Evolutionary conservation across 2,888 invertebrate species (phyloP).

Genomic region (Chelonus formosanus): DNA sequence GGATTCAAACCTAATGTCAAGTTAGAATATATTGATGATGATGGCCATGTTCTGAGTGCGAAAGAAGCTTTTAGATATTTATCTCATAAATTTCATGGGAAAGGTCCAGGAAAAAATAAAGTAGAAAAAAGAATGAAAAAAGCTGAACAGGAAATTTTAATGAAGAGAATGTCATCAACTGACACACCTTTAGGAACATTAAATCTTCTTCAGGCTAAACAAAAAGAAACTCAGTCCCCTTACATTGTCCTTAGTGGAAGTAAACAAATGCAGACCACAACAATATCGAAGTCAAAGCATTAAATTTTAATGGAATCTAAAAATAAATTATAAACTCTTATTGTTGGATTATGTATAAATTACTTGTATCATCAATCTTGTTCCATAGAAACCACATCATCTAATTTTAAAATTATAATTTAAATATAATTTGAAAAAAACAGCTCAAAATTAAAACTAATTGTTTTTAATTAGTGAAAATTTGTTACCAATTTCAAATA

Average conservation of each 20-base stretch:
- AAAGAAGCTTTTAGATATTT: constrained; percentile 98
- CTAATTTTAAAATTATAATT: too few species aligned
- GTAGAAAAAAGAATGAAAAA: constrained; percentile 96
- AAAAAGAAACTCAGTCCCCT: constrained; percentile 91
- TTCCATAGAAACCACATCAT: too few species aligned
- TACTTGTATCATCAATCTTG: too few species aligned
- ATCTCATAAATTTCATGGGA: constrained; percentile 99
- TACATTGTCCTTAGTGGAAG: constrained; percentile 92
- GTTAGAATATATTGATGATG: constrained; percentile 96
- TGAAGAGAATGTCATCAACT: constrained; percentile 98
- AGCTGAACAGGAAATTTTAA: constrained; percentile 90
- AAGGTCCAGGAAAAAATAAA: constrained; percentile 99
- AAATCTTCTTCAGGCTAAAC: constrained; percentile 93
- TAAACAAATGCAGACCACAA: constrained; percentile 72
- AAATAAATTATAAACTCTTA: neutral
- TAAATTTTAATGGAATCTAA: constrained; percentile 37
- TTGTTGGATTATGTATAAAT: too few species aligned
- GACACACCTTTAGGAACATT: constrained; percentile 97
- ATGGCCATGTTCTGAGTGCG: constrained; percentile 88
- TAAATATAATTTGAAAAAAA: too few species aligned
- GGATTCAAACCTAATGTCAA: constrained; percentile 93
- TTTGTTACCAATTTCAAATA: too few species aligned
- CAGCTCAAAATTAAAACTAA: too few species aligned
- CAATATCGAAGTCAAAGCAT: constrained; percentile 65
- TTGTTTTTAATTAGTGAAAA: too few species aligned